Conservation (phyloP, 2,113 vertebrate species). For the Scatophagus argus region DNA sequence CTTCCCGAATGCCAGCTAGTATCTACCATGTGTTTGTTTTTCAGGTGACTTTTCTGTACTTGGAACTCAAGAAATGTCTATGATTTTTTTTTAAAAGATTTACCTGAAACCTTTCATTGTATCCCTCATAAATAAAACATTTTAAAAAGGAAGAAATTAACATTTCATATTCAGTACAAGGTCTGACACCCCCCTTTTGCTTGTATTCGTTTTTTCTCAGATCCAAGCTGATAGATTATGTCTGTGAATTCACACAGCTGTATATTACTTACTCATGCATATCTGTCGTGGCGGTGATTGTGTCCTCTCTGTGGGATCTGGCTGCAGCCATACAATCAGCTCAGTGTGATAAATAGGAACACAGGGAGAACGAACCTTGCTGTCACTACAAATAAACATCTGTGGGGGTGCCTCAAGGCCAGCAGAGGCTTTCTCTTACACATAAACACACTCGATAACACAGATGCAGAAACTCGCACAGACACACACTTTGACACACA, state of each 20-base stretch:
- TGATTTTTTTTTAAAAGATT: slow-evolving; percentile 42
- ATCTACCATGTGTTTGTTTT: slow-evolving; percentile 66
- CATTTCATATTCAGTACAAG: slow-evolving; percentile 36
- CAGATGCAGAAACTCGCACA: slow-evolving; percentile 41
- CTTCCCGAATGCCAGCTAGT: slow-evolving; percentile 51
- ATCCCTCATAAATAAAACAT: slow-evolving; percentile 47
- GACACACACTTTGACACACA: slow-evolving; percentile 39
- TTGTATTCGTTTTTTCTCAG: slow-evolving; percentile 41
- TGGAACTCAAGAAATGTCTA: slow-evolving; percentile 24
- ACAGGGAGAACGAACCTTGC: slow-evolving; percentile 70
- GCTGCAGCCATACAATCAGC: slow-evolving; percentile 67
- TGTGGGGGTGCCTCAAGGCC: slow-evolving; percentile 66
- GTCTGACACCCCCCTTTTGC: slow-evolving; percentile 23
- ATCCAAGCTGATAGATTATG: slow-evolving; percentile 66
- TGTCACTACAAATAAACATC: slow-evolving; percentile 80
- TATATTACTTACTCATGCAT: slow-evolving; percentile 71
- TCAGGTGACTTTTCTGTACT: slow-evolving; percentile 32
- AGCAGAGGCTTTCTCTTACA: slow-evolving; percentile 63
- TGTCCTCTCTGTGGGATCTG: slow-evolving; percentile 63
- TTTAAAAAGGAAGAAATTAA: slow-evolving; percentile 20
- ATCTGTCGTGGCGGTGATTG: slow-evolving; percentile 57
- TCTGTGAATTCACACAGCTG: slow-evolving; percentile 47
- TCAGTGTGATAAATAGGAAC: slow-evolving; percentile 74
- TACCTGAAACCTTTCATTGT: slow-evolving; percentile 30
- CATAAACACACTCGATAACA: slow-evolving; percentile 49